phyloP scores from a whole-genome alignment of 1,140 invertebrate genomes.

The Hyposmocoma kahamanoa region DNA sequence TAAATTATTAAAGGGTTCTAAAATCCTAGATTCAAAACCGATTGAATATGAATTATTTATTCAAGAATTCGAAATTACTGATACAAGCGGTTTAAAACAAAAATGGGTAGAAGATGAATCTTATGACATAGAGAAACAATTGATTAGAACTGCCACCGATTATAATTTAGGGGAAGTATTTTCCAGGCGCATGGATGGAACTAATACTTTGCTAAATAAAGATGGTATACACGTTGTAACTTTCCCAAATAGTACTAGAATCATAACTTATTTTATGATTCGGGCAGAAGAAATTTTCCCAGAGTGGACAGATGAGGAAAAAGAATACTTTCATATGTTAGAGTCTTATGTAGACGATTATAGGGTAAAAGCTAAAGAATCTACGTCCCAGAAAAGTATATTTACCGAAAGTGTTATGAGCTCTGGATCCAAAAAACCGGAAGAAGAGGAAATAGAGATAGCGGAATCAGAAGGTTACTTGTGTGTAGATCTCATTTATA shows the following conservation, averaged over 20 bases:
- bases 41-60: slow-evolving; percentile 32
- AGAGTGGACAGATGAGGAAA: slow-evolving; percentile 51
- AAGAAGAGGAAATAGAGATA: slow-evolving; percentile 20
- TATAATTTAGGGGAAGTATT: slow-evolving; percentile 72
- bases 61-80: slow-evolving; percentile 51
- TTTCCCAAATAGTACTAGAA: slow-evolving; percentile 69
- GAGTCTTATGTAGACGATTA: slow-evolving; percentile 18
- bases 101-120: slow-evolving; percentile 34
- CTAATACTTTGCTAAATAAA: slow-evolving; percentile 66
- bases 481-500: slow-evolving; percentile 63
- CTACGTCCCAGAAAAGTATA: slow-evolving; percentile 36
- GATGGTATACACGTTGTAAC: slow-evolving; percentile 65
- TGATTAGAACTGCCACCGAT: slow-evolving; percentile 67
- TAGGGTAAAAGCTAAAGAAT: slow-evolving; percentile 28
- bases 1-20: slow-evolving; percentile 37
- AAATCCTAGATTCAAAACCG: slow-evolving; percentile 20
- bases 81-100: slow-evolving; percentile 42
- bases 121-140: slow-evolving; percentile 59
- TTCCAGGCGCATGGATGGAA: slow-evolving; percentile 72
- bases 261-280: slow-evolving; percentile 58
- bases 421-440: slow-evolving; percentile 19
- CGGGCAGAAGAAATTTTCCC: slow-evolving; percentile 60
- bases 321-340: slow-evolving; percentile 34
- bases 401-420: slow-evolving; percentile 15
- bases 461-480: slow-evolving; percentile 60